A percentile compares a stretch with the other conserved stretches of the same genome.
phyloP scores from a whole-genome alignment of 2,797 vertebrate genomes.

The Scomberomorus guttatus region DNA sequence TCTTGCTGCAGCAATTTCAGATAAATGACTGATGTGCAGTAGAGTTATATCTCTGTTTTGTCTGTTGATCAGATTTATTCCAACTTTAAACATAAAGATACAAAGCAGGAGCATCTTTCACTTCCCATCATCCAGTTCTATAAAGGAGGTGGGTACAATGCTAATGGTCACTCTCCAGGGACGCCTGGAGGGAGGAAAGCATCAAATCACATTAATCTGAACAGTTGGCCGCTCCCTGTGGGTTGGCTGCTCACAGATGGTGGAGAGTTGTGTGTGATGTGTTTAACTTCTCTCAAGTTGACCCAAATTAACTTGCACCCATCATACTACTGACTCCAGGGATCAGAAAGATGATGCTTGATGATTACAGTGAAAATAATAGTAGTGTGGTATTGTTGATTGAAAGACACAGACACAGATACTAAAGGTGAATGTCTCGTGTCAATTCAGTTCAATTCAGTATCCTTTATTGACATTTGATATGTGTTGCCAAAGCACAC shows the following conservation, averaged over 20 bases:
- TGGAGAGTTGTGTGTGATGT: conserved; percentile 61
- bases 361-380: conserved; percentile 31
- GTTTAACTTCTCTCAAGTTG: conserved; percentile 69
- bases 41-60: conserved; percentile 20
- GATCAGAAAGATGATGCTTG: conserved; percentile 44
- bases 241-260: conserved; percentile 72
- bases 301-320: conserved; percentile 66
- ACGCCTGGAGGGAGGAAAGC: conserved; percentile 52
- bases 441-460: no score
- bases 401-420: neutral
- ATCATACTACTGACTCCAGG: conserved; percentile 44
- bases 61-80: conserved; percentile 27
- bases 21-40: conserved; percentile 18
- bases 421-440: neutral
- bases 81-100: conserved; percentile 40
- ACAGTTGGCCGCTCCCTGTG: conserved; percentile 72
- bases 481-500: no score
- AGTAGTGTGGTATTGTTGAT: neutral
- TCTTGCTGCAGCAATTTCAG: conserved; percentile 28
- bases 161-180: conserved; percentile 68
- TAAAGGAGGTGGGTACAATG: conserved; percentile 42
- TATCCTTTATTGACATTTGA: no score
- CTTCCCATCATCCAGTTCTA: conserved; percentile 46
- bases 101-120: conserved; percentile 40
- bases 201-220: conserved; percentile 73